A percentile compares a stretch with the other conserved stretches of the same genome.
These are phyloP conservation scores for Cataglyphis hispanica DNA, from an alignment of 1,140 invertebrate genomes.

Conservation along the genomic window DNA sequence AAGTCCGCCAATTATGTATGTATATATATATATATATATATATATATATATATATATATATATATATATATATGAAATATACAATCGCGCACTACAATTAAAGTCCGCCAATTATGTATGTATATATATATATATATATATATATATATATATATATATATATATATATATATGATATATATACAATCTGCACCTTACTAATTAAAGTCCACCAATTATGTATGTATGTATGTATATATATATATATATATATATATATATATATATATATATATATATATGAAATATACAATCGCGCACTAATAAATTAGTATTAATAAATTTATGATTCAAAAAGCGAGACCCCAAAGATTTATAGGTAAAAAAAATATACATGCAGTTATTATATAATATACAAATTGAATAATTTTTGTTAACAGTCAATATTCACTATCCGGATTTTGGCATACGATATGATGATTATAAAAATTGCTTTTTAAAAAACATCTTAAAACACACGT, in stretches of 20 bases:
- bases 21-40: background rate
- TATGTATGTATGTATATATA: background rate
- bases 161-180: slow-evolving; percentile 8
- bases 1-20: background rate
- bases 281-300: background rate
- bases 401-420: slow-evolving; percentile 51
- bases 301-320: slow-evolving; percentile 39
- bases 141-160: background rate
- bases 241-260: slow-evolving; percentile 15
- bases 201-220: background rate
- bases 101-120: no score
- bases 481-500: slow-evolving; percentile 45
- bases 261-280: background rate
- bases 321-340: slow-evolving; percentile 2
- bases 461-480: slow-evolving; percentile 65
- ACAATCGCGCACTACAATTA: slow-evolving; percentile 3
- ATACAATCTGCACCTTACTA: background rate
- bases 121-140: slow-evolving; percentile 8
- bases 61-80: background rate
- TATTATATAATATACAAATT: slow-evolving; percentile 60
- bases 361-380: slow-evolving; percentile 30
- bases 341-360: slow-evolving; percentile 43
- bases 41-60: slow-evolving; percentile 7
- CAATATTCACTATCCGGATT: slow-evolving; percentile 45
- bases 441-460: slow-evolving; percentile 62